Conservation (phyloP, 2,113 vertebrate species). For the Opisthocomus hoazin region DNA sequence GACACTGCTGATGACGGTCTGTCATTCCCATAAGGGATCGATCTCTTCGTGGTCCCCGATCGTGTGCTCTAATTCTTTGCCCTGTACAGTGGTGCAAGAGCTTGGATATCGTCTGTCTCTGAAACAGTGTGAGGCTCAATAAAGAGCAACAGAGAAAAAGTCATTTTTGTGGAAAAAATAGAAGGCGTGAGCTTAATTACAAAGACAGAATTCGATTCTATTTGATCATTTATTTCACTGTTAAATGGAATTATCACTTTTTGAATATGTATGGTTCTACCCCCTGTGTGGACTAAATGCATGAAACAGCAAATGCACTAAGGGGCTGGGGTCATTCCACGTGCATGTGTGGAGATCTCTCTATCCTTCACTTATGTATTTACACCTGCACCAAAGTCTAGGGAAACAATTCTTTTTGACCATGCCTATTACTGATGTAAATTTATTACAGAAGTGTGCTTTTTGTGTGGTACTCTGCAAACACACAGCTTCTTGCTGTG, state of each 20-base stretch:
- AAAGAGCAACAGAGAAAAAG: background rate
- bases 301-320: background rate
- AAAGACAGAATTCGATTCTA: background rate
- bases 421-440: background rate
- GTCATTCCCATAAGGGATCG: background rate
- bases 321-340: background rate
- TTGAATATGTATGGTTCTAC: background rate
- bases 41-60: accelerated
- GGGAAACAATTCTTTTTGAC: background rate
- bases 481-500: background rate
- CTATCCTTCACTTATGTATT: accelerated
- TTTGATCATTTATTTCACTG: background rate
- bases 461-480: background rate
- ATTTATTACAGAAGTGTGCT: background rate
- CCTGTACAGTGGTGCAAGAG: background rate
- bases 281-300: accelerated
- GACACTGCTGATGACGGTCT: background rate
- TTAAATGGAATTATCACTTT: background rate
- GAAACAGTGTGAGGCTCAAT: accelerated
- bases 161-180: background rate
- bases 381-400: background rate
- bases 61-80: background rate
- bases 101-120: background rate
- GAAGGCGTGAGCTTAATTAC: background rate
- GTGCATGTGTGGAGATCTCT: accelerated